Evolutionary conservation across 2,888 invertebrate species (phyloP), one percentile per base, ranked within the genome.

Genomic region (Eupithecia abbreviata): DNA sequence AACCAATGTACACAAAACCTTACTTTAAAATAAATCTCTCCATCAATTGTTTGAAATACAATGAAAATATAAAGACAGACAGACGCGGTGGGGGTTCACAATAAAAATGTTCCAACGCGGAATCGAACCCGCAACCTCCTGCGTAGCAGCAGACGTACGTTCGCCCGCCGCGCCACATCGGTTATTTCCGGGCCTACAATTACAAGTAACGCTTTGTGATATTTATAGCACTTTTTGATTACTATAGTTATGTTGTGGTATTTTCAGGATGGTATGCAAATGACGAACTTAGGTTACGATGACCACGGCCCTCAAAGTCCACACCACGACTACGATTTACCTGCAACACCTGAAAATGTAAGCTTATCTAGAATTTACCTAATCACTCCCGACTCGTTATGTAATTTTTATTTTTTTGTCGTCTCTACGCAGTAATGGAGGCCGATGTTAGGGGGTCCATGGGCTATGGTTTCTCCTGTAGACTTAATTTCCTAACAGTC

Each of bases 261-360:
- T 45, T 90, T 88, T 5, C 86, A 93, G 93, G 90, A 84, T 82
- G 91, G 89, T 45, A 89, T 93, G 89, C 95, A 96, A 85, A 96
- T 97, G 96, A 96, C 97, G 43, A 97, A 97, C 85, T 95, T 97
- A 94, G 97, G 97, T 18, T 97, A 97, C 88, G 97, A 97, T 84
- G 97, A 91, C 92, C 96, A 89, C 90, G 96, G 83, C 89, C 96
- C 84, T 90, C 96, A 86, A 94, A 96, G 90, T 96, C 97, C 88
- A 92, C 96, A 96, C 80, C 97, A 97, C 85, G 98, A 98, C 87
- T 97, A 97, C 88, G 98, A 98, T 87, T 96, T 97, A 85, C 98
- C 98, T 67, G 96, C 97, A 76, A 97, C 98, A 74, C 97, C 97
- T 82, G 98, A 97, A 88, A 97, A 97, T 83, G 98, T 98, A 94